Evolutionary conservation across 2,797 vertebrate genomes (phyloP), one percentile per base, ranked within the genome.

Genomic region (Lagorchestes hirsutus): DNA sequence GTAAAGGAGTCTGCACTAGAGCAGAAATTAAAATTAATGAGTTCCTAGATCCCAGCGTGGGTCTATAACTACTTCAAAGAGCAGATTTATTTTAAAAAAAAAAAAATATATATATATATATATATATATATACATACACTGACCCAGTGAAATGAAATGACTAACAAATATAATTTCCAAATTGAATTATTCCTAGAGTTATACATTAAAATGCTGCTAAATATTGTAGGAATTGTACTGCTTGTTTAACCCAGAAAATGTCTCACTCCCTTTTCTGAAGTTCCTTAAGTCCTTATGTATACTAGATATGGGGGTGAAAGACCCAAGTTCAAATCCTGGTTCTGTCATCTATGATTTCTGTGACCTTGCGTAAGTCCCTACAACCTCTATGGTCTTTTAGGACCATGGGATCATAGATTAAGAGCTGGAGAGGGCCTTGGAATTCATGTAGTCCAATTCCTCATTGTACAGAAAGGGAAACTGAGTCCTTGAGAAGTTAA

Each of bases 1-100:
- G 93, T 74, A 87, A 90, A n/a, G 90, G 90, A 93, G 92, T 94
- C 93, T 91, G 52, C 94, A 93, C 95, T 96, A 96, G 93, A 94
- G 96, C 94, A 97, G 97, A 95, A 97, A 97, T 97, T 96, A 96
- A 96, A 97, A 94, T 97, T 95, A 97, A 96, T 93, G 96, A 97
- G 92, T 93, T 95, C 93, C 97, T 93, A 92, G 95, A 97, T 97
- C 95, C 96, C 12, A 97, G 93, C 93, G n/a, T 94, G 58, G 90
- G 90, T 92, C 40, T 56, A n/a, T 54, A 55, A 40, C 22, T 18
- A 56, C 82, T 95, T 93, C 93, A 92, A 97, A 96, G 95, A 93
- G 93, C 90, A 87, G 56, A 24, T 57, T 95, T 62, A 59, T 96
- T 59, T 59, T 29, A 8, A 57, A 57, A n/a, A n/a, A n/a, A n/a